Evolutionary conservation across 1,140 invertebrate genomes (phyloP), one percentile per base, ranked within the genome.

Genomic region (Lasaia peninsularis): DNA sequence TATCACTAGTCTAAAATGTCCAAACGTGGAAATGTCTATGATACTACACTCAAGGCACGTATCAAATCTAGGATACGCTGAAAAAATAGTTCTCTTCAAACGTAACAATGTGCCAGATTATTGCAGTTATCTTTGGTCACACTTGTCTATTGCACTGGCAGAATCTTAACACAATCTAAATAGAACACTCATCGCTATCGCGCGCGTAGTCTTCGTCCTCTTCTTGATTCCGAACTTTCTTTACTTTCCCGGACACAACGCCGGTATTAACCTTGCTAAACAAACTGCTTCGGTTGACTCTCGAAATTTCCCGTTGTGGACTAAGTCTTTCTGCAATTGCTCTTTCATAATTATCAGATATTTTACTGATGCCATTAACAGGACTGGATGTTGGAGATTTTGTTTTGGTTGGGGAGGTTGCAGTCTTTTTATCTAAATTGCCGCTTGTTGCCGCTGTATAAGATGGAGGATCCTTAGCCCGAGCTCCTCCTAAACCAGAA

Each of bases 171-270:
- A 52, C 53, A 56, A 49, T 69, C 77, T 87, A 90, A 68, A 90
- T 90, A 65, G 89, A 90, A 71, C 91, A 92, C 60, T 92, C 92
- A 67, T 92, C 91, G 67, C 91, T 92, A 64, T 92, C 91, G 7
- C 89, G 85, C 18, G 91, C 91, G 67, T 91, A 90, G 60, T 91
- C 90, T 4, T 80, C 89, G 33, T 90, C 86, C 4, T 90, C 89
- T n/a, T 90, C 90, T 5, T 88, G 80, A 14, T 77, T 64, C 0
- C 63, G 63, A 0, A 60, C 75, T 60, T 78, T 80, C 63, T 80
- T 83, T 56, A 81, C 73, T 58, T 80, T 80, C 20, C 73, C 70
- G 9, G 80, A 74, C 1, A 88, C 86, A 18, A 86, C 69, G 2
- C 86, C 86, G 5, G 86, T 86, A 40, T 80, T 77, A 10, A 89